Conservation (phyloP, 2,113 vertebrate species). For the Crypturellus undulatus region DNA sequence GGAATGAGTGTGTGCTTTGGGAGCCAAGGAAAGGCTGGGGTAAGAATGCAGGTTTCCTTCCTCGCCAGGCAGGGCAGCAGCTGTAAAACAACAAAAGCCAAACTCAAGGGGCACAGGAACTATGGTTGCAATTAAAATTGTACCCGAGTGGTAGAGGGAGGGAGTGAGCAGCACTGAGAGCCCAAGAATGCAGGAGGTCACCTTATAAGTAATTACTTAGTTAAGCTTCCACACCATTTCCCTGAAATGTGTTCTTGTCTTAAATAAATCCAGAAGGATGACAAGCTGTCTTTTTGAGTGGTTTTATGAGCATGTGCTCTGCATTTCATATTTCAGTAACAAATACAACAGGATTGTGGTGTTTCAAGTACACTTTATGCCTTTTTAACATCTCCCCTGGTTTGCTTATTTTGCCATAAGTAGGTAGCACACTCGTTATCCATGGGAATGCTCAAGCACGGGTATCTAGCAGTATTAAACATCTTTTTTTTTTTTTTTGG, state of each 20-base stretch:
- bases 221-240: constrained; percentile 31
- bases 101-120: not conserved
- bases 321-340: not conserved
- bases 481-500: not conserved
- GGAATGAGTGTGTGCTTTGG: not conserved
- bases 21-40: not conserved
- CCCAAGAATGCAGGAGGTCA: constrained; percentile 22
- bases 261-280: constrained; percentile 5
- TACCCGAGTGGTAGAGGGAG: not conserved
- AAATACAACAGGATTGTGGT: not conserved
- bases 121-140: not conserved
- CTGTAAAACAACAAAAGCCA: not conserved
- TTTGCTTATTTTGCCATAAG: not conserved
- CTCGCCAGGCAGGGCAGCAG: not conserved
- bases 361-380: not conserved
- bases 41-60: not conserved
- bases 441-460: not conserved
- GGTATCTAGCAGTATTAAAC: not conserved
- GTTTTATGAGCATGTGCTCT: not conserved
- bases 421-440: not conserved
- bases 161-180: not conserved
- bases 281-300: not conserved
- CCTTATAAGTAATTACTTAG: constrained; percentile 36
- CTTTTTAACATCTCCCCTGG: not conserved
- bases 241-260: not conserved